Conservation (phyloP, 2,113 vertebrate species). For the Oncorhynchus masou region DNA sequence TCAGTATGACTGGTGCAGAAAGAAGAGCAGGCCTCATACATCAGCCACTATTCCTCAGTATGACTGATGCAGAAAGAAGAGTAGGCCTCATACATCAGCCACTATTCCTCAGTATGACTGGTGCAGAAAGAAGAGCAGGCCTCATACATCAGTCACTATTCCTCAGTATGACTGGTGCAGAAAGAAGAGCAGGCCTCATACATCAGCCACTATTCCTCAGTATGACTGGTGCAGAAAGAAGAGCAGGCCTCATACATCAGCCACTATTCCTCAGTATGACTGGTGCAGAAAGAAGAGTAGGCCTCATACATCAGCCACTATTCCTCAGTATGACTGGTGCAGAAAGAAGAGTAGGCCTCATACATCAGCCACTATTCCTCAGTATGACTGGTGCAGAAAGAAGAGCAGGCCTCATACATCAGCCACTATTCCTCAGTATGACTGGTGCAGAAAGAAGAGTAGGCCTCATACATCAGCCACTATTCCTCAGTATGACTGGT, state of each 20-base stretch:
- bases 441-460: constrained; percentile 13
- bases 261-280: constrained; percentile 22
- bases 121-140: constrained; percentile 6
- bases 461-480: constrained; percentile 1
- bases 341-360: constrained; percentile 5
- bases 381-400: constrained; percentile 9
- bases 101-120: constrained; percentile 25
- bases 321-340: constrained; percentile 26
- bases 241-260: constrained; percentile 1
- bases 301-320: constrained; percentile 4
- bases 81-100: not conserved
- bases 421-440: constrained; percentile 22
- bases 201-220: constrained; percentile 27
- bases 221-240: constrained; percentile 14
- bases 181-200: constrained; percentile 10
- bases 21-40: constrained; percentile 10
- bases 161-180: constrained; percentile 17
- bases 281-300: constrained; percentile 11
- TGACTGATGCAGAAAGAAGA: constrained; percentile 14
- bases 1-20: constrained; percentile 12
- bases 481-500: constrained; percentile 24
- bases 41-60: constrained; percentile 24
- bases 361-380: constrained; percentile 29
- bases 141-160: constrained; percentile 18
- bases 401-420: constrained; percentile 10